Evolutionary conservation across 2,113 vertebrate genomes (phyloP), one percentile per base, ranked within the genome.

Genomic region (Lichenostomus cassidix): DNA sequence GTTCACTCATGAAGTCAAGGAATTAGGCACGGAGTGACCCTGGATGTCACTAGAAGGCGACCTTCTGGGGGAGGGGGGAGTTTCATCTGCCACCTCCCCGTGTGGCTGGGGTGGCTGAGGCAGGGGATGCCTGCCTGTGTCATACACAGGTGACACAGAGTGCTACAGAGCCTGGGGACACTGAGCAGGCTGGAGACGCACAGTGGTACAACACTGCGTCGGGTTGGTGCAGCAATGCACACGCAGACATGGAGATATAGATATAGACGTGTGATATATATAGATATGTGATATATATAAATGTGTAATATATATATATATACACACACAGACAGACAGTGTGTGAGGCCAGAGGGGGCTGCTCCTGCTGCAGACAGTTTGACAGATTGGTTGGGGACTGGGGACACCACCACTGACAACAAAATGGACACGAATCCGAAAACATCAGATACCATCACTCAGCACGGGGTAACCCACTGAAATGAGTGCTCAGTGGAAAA

Each of bases 361-460:
- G 87, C 91, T 90, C 94, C 96, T 41, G 6, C 73, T 62, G 67
- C 90, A 87, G 70, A 95, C 92, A 56, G 80, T 90, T 91, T 56
- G 96, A 97, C 96, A 97, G 85, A 95, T 95, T 7, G 6, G 25
- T 42, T 80, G 94, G 89, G 92, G 81, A 92, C n/a, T 29, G 64
- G 92, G 95, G 85, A 97, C 97, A 97, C 85, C 85, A 71, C 92
- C 88, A 97, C 78, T 94, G 97, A 98, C 97, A 98, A 98, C 84
- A 94, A 97, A 89, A 98, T 97, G 97, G 92, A 98, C 97, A 98
- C 2, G 58, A 74, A 97, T 91, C 94, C 33, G 3, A 64, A 93
- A 94, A 95, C 94, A 95, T 94, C 96, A 96, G 95, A 81, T 95
- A 92, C 97, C 93, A 92, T 24, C 53, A 52, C 86, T 97, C 87